phyloP scores from a whole-genome alignment of 2,113 vertebrate species.

The Cyprinodon brontotheroides region DNA sequence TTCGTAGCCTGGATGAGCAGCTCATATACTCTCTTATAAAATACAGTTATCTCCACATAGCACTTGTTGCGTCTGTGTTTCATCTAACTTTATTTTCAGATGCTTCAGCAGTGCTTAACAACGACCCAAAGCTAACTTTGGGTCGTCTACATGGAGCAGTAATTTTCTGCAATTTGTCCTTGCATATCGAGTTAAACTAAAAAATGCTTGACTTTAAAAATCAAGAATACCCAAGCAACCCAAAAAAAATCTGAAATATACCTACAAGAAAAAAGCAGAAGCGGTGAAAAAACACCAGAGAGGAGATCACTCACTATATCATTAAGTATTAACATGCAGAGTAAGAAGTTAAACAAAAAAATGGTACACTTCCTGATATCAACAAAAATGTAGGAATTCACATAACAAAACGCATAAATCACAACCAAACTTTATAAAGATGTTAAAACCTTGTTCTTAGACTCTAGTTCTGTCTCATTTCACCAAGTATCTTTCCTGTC shows the following conservation, averaged over 20 bases:
- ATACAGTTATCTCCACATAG: not conserved
- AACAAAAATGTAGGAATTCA: not conserved
- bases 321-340: no score
- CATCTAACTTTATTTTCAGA: not conserved
- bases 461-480: not conserved
- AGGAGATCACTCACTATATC: not conserved
- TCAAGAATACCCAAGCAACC: not conserved
- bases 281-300: not conserved
- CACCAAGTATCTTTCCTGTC: constrained; percentile 7
- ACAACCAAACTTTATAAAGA: not conserved
- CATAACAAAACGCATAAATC: not conserved
- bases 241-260: not conserved
- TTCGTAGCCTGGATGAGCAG: not conserved
- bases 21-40: not conserved
- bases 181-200: not conserved
- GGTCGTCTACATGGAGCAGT: not conserved
- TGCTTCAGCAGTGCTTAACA: not conserved
- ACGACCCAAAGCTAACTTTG: not conserved
- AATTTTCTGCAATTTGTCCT: not conserved
- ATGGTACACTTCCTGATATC: not conserved
- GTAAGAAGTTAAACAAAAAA: no score
- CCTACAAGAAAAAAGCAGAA: not conserved
- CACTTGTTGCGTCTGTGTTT: no score
- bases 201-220: not conserved
- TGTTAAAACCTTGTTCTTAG: constrained; percentile 7